phyloP scores from a whole-genome alignment of 37 sponge, comb jelly and placozoan species.

The Aplysina aerophoba region DNA sequence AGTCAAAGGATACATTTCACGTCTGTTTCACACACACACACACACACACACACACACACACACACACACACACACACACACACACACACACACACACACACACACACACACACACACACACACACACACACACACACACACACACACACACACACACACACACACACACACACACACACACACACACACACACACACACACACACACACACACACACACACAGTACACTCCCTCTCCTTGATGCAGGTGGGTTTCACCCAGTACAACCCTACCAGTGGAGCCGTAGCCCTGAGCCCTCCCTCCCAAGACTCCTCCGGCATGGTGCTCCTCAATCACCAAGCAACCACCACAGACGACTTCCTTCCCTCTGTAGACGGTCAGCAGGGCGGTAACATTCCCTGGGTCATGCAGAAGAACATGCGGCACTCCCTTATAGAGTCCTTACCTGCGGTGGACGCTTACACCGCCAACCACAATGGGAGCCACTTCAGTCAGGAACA shows the following conservation, averaged over 20 bases:
- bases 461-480: not conserved
- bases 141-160: conserved; percentile 51
- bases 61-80: conserved; percentile 53
- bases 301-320: too few species aligned
- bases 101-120: conserved; percentile 50
- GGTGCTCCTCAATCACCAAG: too few species aligned
- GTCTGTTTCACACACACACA: conserved; percentile 43
- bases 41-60: conserved; percentile 53
- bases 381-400: not conserved
- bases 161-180: conserved; percentile 53
- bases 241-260: too few species aligned
- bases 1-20: not conserved
- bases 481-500: not conserved
- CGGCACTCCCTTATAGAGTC: conserved; percentile 8
- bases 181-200: conserved; percentile 48
- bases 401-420: not conserved
- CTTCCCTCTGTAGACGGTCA: not conserved
- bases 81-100: conserved; percentile 53
- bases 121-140: conserved; percentile 44
- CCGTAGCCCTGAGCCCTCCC: too few species aligned
- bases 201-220: conserved; percentile 33
- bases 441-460: too few species aligned
- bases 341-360: not conserved
- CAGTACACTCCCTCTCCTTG: not conserved
- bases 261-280: too few species aligned